Base-by-base conservation (phyloP, 2,888 invertebrate genomes). In the Elysia crispata region DNA sequence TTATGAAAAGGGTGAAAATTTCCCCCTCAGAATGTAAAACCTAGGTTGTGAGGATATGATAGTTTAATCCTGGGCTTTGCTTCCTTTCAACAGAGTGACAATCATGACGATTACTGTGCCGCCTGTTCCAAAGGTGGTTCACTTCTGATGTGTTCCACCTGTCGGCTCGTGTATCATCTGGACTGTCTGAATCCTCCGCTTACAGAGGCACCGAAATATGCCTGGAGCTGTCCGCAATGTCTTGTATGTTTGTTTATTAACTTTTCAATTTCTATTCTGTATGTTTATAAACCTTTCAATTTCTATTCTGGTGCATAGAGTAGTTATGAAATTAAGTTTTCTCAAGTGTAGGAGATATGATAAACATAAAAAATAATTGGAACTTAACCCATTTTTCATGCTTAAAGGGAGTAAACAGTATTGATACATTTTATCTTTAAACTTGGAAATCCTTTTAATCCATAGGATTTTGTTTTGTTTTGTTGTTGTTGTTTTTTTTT, bases 181-280 rank as follows among this genome's bases (percentile, higher is more conserved):
- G 79, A 83, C 73, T 89, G 89, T 80, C 79, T 89, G 31, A 85
- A 41, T 81, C 89, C 79, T 74, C 82, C 74, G 28, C 72, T 77
- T 78, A 89, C 69, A 87, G 90, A 57, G 20, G 81, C 76, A 25
- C 83, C 83, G 1, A 77, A 70, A 57, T 70, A 79, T 76, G 85
- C 49, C 28, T 91, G 91, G 91, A 87, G 87, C 54, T 91, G 91
- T 83, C 86, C 86, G 11, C 88, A 88, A 75, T 91, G 91, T 85
- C 85, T 88, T 85, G 91, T 91, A 84, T 81, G 82, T 79, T 6
- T 15, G 28, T 74, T 11, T 76, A n/a, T 5, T 25, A n/a, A 18
- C 5, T 1, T 64, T 41, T 1, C 0, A 25, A 60, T 30, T 62
- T 23, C 62, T 18, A 13, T 31, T 18, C 23, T 25, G 13, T 20